Evolutionary conservation across 2,113 vertebrate species (phyloP), one percentile per base, ranked within the genome.

Genomic region (mouse (Mus musculus)): DNA sequence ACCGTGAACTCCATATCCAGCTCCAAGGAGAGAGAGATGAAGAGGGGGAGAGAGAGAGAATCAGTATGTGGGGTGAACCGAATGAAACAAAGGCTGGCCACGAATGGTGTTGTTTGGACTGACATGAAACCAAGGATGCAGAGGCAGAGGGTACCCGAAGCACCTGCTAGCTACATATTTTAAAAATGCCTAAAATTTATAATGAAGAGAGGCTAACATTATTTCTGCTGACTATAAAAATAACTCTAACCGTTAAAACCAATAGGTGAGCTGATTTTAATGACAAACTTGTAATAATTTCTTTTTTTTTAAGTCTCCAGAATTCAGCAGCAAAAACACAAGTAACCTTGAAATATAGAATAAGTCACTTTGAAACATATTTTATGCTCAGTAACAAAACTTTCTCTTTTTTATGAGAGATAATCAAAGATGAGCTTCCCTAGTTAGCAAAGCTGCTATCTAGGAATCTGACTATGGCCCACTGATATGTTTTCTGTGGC

Each of bases 301-400:
- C 73, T 92, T 94, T 67, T 82, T 81, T 17, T 67, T 82, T 81
- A 13, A 93, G 71, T 84, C 12, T 89, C 36, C 86, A 63, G 28
- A 95, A 84, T 8, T 77, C 33, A 33, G 30, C 54, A 88, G 67
- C 69, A 96, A 95, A 95, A 93, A 42, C 63, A 88, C 7, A 89
- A 89, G 65, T 42, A 24, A 86, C 19, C 52, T 24, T 69, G 63
- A 78, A 81, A 14, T 56, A 67, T 19, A 94, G 91, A 91, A 46
- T 93, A 80, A 1, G 76, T 52, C 78, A 36, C 65, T 91, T 96
- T 93, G 75, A 97, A 84, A 59, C 8, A 36, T 16, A 94, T 61
- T 88, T 92, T 61, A 77, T 67, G 17, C 42, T 88, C 61, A 90
- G 36, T 67, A 92, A 72, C 59, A 93, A 93, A 73, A 80, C 10